Conservation (phyloP, 2,113 vertebrate genomes). For the Pithys albifrons region DNA sequence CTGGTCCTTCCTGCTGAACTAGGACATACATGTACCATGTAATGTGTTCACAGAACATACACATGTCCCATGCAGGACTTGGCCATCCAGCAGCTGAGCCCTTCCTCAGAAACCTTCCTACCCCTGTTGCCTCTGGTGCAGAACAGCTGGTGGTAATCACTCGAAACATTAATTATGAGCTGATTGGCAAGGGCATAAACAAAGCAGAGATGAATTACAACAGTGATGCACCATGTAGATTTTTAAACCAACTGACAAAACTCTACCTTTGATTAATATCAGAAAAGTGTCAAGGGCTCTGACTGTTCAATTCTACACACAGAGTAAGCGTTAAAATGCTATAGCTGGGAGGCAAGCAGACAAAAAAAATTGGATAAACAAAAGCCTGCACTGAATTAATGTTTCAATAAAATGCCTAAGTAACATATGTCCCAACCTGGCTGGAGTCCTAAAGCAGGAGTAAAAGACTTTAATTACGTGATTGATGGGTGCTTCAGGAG, state of each 20-base stretch:
- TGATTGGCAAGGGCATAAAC: background rate
- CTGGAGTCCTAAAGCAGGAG: slow-evolving; percentile 14
- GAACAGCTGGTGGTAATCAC: background rate
- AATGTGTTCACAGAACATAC: background rate
- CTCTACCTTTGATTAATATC: background rate
- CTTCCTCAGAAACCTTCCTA: background rate
- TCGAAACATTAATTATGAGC: background rate
- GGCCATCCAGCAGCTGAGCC: background rate
- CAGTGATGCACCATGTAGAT: background rate
- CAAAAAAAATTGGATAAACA: background rate
- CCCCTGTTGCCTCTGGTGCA: background rate
- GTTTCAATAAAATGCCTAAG: slow-evolving; percentile 4
- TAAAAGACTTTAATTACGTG: background rate
- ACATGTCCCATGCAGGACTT: rapidly evolving
- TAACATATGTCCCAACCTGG: slow-evolving; percentile 29
- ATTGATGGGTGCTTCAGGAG: background rate
- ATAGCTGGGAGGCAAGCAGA: background rate
- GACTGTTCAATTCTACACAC: background rate
- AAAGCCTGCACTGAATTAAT: background rate
- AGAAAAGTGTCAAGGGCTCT: background rate
- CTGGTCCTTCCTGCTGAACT: no score
- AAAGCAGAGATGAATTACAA: background rate
- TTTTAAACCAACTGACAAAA: background rate
- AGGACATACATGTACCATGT: rapidly evolving
- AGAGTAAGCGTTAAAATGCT: background rate